Base-by-base conservation (phyloP, 2,113 vertebrate species). In the Callithrix jacchus region DNA sequence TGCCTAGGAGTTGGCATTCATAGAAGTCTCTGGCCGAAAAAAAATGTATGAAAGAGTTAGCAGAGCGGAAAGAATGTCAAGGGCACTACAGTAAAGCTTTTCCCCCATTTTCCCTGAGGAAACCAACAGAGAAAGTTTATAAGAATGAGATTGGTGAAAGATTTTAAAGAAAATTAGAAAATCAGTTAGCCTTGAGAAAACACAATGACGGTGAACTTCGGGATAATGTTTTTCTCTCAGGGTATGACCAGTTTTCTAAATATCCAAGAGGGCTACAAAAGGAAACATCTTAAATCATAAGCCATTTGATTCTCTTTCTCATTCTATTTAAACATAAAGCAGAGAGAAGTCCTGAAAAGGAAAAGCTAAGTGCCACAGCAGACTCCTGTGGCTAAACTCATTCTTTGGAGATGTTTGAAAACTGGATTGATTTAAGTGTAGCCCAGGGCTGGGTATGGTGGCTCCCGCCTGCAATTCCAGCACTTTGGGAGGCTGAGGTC, bases 391-490 rank as follows among this genome's bases (percentile, higher is more conserved):
- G 58, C 54, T 94, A 87, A 87, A 84, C 12, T n/a, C 42, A 91
- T 17, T 77, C 92, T 88, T 86, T 58, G 82, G 64, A 93, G 82
- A 89, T 52, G 40, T 45, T 77, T 86, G 92, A 91, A 93, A 95
- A 85, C 47, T 58, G 76, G 52, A 58, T 45, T 70, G 81, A 93
- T 61, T 93, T 61, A 95, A 97, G n/a, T 25, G 2, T 25, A 77
- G 93, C 74, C 90, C 42, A 47, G 61, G 61, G 61, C 30, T 6
- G 12, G 61, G 12, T 27, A 30, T 6, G 5, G 61, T 14, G 61
- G 5, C 27, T 64, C 27, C 5, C 6, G 27, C 27, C 25, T 64
- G 27, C 13, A 64, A 64, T 30, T 27, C 61, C 61, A 64, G 61
- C 61, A 64, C 61, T 64, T 30, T 64, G 30, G 27, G 61, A 64